Evolutionary conservation across 2,113 vertebrate genomes (phyloP).

Genomic region (Anarrhichthys ocellatus): DNA sequence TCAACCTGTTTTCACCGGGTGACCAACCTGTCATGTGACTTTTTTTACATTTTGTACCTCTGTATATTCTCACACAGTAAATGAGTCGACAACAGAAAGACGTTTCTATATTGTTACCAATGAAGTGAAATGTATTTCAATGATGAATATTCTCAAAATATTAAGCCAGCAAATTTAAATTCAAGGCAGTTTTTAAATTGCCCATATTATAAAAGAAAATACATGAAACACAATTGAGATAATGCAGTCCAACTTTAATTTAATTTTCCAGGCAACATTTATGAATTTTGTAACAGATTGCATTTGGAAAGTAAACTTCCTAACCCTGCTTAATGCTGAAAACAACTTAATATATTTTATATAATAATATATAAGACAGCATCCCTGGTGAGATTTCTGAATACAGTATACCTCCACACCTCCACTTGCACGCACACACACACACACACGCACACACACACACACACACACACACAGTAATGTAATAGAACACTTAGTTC

Average conservation of each 20-base stretch:
- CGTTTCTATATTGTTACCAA: not conserved
- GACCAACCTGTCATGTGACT: too few species aligned
- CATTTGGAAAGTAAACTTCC: slow-evolving; percentile 1
- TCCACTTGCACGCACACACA: not conserved
- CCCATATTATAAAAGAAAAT: not conserved
- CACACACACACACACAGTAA: not conserved
- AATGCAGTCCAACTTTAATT: not conserved
- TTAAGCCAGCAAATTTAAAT: not conserved
- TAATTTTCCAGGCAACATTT: not conserved
- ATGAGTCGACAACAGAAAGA: not conserved
- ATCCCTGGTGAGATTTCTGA: not conserved
- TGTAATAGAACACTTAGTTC: not conserved
- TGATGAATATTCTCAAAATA: not conserved
- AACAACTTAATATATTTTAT: not conserved
- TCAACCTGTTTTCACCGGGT: too few species aligned
- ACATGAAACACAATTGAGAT: not conserved
- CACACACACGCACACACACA: not conserved
- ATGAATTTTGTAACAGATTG: not conserved
- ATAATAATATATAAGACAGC: not conserved
- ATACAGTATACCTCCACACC: not conserved
- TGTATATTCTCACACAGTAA: not conserved
- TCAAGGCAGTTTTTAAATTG: not conserved
- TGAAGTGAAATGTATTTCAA: not conserved
- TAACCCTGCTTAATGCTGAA: slow-evolving; percentile 8
- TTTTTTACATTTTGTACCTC: not conserved